Conservation (phyloP, 2,113 vertebrate species). For the Indicator maculatus region DNA sequence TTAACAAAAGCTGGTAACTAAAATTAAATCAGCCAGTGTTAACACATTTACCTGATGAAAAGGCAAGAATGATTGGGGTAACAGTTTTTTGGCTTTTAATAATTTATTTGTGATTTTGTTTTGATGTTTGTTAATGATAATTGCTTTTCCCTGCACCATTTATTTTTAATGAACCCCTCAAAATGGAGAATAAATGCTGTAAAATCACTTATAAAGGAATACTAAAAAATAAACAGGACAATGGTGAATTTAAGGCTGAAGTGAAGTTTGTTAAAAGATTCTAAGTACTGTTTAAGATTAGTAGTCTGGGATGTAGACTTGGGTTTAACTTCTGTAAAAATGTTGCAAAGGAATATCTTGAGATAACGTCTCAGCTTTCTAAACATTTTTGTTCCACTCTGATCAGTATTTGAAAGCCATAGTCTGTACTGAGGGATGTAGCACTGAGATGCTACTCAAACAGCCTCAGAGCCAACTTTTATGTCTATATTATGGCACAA, state of each 20-base stretch:
- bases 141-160: constrained; percentile 35
- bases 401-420: neutral
- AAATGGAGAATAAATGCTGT: constrained; percentile 49
- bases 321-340: neutral
- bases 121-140: constrained; percentile 61
- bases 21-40: neutral
- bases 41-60: neutral
- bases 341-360: neutral
- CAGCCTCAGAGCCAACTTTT: neutral
- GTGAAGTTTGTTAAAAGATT: neutral
- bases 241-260: neutral
- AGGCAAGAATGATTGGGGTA: neutral
- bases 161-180: constrained; percentile 67
- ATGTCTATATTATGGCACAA: accelerated
- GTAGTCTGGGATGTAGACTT: neutral
- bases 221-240: neutral
- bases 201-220: constrained; percentile 19
- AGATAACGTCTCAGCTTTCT: neutral
- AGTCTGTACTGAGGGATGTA: neutral
- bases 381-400: neutral
- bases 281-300: neutral
- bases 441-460: neutral
- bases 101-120: constrained; percentile 47
- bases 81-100: constrained; percentile 52
- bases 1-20: neutral